phyloP scores from a whole-genome alignment of 92 coral and sea anemone species.

The Hydrozoanthus gracilis region DNA sequence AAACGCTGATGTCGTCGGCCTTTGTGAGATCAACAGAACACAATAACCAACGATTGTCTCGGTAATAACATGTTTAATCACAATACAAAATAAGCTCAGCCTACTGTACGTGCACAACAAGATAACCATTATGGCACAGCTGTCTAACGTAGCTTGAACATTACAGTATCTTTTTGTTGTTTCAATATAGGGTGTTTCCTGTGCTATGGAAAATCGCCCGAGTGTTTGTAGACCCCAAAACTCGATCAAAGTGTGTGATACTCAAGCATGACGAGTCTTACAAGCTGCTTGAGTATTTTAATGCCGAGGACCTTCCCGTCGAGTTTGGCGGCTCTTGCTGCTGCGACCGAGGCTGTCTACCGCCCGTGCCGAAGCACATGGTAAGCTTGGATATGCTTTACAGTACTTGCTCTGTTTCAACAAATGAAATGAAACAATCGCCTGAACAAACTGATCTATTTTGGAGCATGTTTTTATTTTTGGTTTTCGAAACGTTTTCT shows the following conservation, averaged over 20 bases:
- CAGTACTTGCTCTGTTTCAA: no score
- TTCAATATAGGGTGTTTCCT: constrained; percentile 84
- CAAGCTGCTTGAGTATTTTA: constrained; percentile 83
- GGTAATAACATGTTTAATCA: no score
- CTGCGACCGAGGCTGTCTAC: constrained; percentile 89
- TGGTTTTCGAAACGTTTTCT: no score
- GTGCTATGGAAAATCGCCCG: constrained; percentile 92
- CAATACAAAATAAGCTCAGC: no score
- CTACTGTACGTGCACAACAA: no score
- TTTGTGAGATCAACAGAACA: no score
- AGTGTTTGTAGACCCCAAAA: constrained; percentile 90
- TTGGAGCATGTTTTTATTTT: no score
- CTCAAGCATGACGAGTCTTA: constrained; percentile 73
- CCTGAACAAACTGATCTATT: not conserved
- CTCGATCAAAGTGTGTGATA: constrained; percentile 87
- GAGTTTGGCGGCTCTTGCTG: constrained; percentile 93
- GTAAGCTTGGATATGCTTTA: constrained; percentile 51
- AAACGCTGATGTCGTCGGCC: no score
- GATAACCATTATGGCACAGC: no score
- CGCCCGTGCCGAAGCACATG: constrained; percentile 95
- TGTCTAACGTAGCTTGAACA: no score
- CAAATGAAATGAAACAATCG: not conserved
- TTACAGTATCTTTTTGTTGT: not conserved
- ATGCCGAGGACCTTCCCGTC: constrained; percentile 83
- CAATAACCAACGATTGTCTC: no score